Base-by-base conservation (phyloP, 92 coral and sea anemone genomes). In the Parazoanthus swiftii region DNA sequence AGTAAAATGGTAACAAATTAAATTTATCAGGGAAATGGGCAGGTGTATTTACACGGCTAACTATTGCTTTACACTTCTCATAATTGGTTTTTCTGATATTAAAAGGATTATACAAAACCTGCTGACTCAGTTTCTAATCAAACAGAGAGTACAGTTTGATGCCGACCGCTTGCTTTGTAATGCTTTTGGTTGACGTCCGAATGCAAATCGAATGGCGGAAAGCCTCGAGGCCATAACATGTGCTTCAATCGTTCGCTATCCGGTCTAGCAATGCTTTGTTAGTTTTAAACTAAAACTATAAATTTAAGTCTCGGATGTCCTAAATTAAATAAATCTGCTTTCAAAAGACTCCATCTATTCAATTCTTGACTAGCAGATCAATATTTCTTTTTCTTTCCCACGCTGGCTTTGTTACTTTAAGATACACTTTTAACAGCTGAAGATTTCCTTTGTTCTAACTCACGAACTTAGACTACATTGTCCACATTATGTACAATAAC, bases 41-140 rank as follows among this genome's bases (percentile, higher is more conserved):
- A 84, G 79, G 87, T 84, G 79, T 84, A 71, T 84, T 84, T 84
- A 43, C 87, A 70, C 63, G 43, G 68, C 35, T 71, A 71, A 84
- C 44, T 71, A 46, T 46, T 70, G 78, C 79, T 68, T 84, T 71
- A 7, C 87, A 68, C 87, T 84, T 68, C 42, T 70, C 13, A 18
- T 84, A 70, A 71, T 84, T 84, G 87, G 87, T 50, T 43, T 70
- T 71, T 36, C 39, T 43, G 43, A n/a, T 42, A 68, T 0, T 4
- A 21, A 83, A 68, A 39, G 7, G 46, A 76, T 13, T 76, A 76
- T 11, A 0, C 42, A 39, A 37, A 74, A 74, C 78, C 38, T 54
- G 83, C 83, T 50, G 70, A 56, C 67, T 79, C 42, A 26, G 42
- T 51, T 51, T 25, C 42, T 2, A 79, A 51, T 50, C 68, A n/a